These are phyloP conservation scores for Corythoichthys haematopterus DNA, from an alignment of 2,113 vertebrate species.

Conservation along the genomic window DNA sequence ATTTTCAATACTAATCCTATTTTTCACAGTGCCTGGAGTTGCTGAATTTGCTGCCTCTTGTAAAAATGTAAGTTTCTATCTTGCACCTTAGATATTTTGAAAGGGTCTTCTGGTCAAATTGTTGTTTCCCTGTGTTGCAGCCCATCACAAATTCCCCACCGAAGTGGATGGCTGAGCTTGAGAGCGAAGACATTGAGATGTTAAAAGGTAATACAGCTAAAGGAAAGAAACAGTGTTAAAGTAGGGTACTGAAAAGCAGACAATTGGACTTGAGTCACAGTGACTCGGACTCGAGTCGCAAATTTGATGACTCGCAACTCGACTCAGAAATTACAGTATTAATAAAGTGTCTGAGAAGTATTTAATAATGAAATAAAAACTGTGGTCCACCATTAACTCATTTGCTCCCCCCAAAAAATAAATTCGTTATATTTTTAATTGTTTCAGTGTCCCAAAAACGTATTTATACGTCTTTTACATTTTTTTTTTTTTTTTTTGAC, in stretches of 20 bases:
- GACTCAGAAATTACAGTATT: no score
- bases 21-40: conserved; percentile 87
- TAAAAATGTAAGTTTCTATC: conserved; percentile 86
- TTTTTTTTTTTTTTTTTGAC: no score
- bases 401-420: no score
- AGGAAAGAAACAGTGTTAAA: background rate
- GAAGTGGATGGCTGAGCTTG: conserved; percentile 98
- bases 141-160: conserved; percentile 92
- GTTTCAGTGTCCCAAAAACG: no score
- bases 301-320: no score
- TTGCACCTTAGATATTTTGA: conserved; percentile 8
- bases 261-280: no score
- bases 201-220: conserved; percentile 80
- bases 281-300: no score
- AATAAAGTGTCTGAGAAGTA: no score
- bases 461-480: no score
- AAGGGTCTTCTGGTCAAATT: conserved; percentile 2
- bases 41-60: conserved; percentile 96
- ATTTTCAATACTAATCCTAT: background rate
- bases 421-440: no score
- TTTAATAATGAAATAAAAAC: no score
- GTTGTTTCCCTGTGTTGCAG: conserved; percentile 64
- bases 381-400: no score
- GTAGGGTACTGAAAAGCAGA: background rate
- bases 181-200: conserved; percentile 97